Conservation (phyloP, 2,113 vertebrate genomes). For the Trogon surrucura region DNA sequence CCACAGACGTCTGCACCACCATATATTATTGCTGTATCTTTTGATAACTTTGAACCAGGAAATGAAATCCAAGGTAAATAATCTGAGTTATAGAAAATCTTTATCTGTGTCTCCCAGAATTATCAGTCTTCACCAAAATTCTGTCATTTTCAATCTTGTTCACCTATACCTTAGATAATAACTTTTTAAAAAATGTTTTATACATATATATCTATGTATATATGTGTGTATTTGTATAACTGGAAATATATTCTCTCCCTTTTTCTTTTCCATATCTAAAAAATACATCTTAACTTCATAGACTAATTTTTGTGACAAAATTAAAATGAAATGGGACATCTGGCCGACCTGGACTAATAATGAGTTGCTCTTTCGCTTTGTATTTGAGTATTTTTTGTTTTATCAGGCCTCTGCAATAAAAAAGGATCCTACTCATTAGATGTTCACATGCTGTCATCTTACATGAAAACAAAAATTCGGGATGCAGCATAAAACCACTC, state of each 20-base stretch:
- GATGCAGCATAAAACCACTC: neutral
- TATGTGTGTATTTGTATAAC: neutral
- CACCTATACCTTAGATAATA: neutral
- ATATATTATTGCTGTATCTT: conserved; percentile 57
- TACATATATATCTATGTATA: neutral
- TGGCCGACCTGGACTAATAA: neutral
- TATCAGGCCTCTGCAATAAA: neutral
- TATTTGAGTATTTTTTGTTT: neutral
- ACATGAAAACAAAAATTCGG: neutral
- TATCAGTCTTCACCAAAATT: neutral
- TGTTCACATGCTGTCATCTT: neutral
- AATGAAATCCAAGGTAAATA: conserved; percentile 70
- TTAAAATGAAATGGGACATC: neutral
- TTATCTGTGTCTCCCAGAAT: neutral
- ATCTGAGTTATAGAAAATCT: neutral
- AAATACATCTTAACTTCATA: neutral
- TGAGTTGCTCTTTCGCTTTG: neutral
- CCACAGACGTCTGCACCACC: conserved; percentile 63
- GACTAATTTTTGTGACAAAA: neutral
- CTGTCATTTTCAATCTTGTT: neutral
- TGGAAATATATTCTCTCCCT: neutral
- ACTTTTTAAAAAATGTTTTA: neutral
- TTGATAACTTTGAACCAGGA: conserved; percentile 60
- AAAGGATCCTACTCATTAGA: neutral
- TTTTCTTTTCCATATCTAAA: neutral